A percentile compares a stretch with the other conserved stretches of the same genome.
Evolutionary conservation across 2,888 invertebrate genomes (phyloP).

Genomic region (Andrena flavipes): DNA sequence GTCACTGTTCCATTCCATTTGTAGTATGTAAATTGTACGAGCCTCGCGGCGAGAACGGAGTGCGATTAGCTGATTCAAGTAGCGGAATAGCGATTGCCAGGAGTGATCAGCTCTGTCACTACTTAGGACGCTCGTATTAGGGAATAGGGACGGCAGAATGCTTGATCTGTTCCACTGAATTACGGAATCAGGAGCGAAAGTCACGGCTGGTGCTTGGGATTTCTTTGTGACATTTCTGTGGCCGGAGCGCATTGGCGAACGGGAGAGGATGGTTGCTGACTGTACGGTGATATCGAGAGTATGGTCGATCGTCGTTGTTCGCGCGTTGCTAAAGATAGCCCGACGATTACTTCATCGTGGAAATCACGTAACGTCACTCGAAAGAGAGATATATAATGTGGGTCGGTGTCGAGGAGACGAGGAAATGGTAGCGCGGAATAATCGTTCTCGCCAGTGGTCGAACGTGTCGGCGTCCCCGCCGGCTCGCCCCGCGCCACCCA

Average conservation of each 20-base stretch:
- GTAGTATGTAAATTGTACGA: too few relatives aligned
- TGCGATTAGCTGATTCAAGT: too few relatives aligned
- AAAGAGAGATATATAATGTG: conserved; percentile 50
- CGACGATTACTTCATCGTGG: conserved; percentile 65
- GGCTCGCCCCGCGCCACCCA: too few relatives aligned
- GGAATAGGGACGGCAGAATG: too few relatives aligned
- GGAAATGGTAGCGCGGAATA: conserved; percentile 46
- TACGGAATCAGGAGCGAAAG: too few relatives aligned
- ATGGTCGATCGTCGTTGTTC: conserved; percentile 40
- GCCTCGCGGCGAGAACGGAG: too few relatives aligned
- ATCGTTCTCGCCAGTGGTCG: conserved; percentile 27
- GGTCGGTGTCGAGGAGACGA: conserved; percentile 58
- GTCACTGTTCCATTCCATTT: too few relatives aligned
- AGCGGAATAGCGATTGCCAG: too few relatives aligned
- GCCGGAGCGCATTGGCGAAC: background rate
- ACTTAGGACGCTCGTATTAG: too few relatives aligned
- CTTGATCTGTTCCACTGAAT: too few relatives aligned
- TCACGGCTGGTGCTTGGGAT: too few relatives aligned
- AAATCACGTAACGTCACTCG: conserved; percentile 64
- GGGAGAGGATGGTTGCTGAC: conserved; percentile 14
- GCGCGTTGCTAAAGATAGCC: conserved; percentile 56
- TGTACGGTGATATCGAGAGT: conserved; percentile 1
- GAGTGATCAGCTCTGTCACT: too few relatives aligned
- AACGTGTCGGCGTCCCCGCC: background rate
- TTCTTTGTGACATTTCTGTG: background rate